phyloP scores from a whole-genome alignment of 2,113 vertebrate genomes.

The Prunella fulvescens region DNA sequence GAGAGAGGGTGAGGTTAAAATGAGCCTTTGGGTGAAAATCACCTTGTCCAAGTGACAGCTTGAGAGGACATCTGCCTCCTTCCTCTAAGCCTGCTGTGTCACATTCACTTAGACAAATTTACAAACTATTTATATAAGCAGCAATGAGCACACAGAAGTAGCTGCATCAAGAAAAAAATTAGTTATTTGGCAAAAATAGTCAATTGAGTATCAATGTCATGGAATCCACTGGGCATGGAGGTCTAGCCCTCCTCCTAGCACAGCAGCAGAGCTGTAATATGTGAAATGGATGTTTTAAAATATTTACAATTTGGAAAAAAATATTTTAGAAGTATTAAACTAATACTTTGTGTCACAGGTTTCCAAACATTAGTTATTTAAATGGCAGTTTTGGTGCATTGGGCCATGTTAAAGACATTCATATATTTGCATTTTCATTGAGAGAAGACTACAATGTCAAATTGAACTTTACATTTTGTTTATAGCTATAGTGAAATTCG shows the following conservation, averaged over 20 bases:
- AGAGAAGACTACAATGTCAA: neutral
- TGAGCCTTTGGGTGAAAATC: conserved; percentile 51
- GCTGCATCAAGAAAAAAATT: neutral
- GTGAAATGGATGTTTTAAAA: neutral
- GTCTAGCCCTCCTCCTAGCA: neutral
- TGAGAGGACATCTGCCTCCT: conserved; percentile 56
- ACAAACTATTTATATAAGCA: conserved; percentile 18
- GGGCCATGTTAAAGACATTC: neutral
- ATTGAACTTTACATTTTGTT: neutral
- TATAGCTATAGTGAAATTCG: neutral
- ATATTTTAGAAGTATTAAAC: neutral
- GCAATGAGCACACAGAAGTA: neutral
- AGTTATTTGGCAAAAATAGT: neutral
- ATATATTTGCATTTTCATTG: neutral
- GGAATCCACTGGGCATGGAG: neutral
- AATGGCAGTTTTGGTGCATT: neutral
- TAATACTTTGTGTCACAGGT: neutral
- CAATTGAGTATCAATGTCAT: neutral
- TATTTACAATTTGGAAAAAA: neutral
- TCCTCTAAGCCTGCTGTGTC: conserved; percentile 46
- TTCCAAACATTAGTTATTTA: neutral
- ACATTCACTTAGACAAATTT: conserved; percentile 45
- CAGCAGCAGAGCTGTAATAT: neutral
- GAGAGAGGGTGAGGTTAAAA: conserved; percentile 14
- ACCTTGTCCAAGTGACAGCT: conserved; percentile 67